Base-by-base conservation (phyloP, 2,888 invertebrate species). In the Drosophila setosimentum region DNA sequence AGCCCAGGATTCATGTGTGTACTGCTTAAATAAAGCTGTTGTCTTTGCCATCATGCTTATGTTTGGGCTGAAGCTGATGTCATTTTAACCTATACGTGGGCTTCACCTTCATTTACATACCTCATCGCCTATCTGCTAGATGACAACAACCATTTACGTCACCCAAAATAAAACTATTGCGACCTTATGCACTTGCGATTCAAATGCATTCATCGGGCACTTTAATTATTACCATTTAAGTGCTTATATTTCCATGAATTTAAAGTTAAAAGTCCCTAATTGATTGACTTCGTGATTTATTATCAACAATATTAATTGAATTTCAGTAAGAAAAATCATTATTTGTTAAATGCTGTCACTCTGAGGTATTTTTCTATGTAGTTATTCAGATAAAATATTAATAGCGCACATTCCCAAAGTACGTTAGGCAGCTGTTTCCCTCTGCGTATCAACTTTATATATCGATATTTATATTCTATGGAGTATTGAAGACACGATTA, bases 1-100 rank as follows among this genome's bases (percentile, higher is more conserved):
- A 73, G 64, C 83, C 83, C 86, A 83, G 83, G 83, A 83, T 76
- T 73, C 59, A 57, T 54, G 63, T 54, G 29, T 45, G 55, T 55
- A 21, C 50, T 45, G 53, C n/a, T 40, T 37, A 51, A 65, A 65
- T 51, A 27, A 29, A 33, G 68, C 40, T 63, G 45, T 49, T 67
- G 53, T 61, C 60, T 51, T 45, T 37, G 58, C 48, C 51, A 58
- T 72, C 60, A 53, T 70, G 62, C 42, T 68, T 60, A 65, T 61
- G 40, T 53, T 73, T 51, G 55, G 66, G 48, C 69, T 24, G 6
- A 33, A 30, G 65, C 61, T 83, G 83, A 86, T 82, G 87, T 83
- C 83, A 83, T 48, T 57, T 55, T 48, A 33, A 35, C 53, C 6
- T 18, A 42, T 3, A 16, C 16, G 7, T 3, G 21, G 24, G 24